phyloP scores from a whole-genome alignment of 2,113 vertebrate genomes.

The Psettodes erumei region DNA sequence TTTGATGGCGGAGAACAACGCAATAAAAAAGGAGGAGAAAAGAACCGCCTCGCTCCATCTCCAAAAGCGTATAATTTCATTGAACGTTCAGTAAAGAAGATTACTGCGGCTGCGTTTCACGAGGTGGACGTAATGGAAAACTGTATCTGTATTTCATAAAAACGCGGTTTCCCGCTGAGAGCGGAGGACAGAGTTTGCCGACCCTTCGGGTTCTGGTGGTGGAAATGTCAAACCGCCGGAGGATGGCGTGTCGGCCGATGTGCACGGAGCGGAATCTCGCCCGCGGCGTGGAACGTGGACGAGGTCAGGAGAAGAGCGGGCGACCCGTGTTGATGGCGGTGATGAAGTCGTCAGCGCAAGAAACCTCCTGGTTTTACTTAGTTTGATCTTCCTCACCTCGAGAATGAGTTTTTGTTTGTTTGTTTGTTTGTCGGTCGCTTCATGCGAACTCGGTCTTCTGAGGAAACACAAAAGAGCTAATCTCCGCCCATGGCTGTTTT shows the following conservation, averaged over 20 bases:
- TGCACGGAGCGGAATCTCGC: conserved; percentile 43
- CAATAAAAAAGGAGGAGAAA: conserved; percentile 56
- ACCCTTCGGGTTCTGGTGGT: conserved; percentile 64
- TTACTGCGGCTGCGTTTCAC: conserved; percentile 65
- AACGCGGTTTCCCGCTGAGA: conserved; percentile 12
- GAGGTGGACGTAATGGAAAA: conserved; percentile 58
- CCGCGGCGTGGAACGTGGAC: conserved; percentile 38
- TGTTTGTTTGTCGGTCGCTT: not conserved
- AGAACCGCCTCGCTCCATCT: conserved; percentile 32
- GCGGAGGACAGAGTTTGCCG: conserved; percentile 61
- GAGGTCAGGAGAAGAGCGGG: conserved; percentile 55
- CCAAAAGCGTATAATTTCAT: conserved; percentile 64
- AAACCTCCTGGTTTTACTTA: not conserved
- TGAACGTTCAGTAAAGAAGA: conserved; percentile 68
- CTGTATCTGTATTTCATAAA: conserved; percentile 55
- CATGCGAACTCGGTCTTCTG: not conserved
- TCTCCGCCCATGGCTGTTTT: conserved; percentile 22
- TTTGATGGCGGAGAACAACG: conserved; percentile 54
- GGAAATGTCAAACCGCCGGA: conserved; percentile 56
- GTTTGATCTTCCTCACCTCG: not conserved
- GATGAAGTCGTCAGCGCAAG: conserved; percentile 18
- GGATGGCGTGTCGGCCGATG: conserved; percentile 58
- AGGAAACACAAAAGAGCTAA: not conserved
- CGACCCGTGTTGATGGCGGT: conserved; percentile 4
- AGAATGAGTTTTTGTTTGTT: not conserved